Conservation (phyloP, 1,140 invertebrate genomes). For the Mactra quadrangularis region DNA sequence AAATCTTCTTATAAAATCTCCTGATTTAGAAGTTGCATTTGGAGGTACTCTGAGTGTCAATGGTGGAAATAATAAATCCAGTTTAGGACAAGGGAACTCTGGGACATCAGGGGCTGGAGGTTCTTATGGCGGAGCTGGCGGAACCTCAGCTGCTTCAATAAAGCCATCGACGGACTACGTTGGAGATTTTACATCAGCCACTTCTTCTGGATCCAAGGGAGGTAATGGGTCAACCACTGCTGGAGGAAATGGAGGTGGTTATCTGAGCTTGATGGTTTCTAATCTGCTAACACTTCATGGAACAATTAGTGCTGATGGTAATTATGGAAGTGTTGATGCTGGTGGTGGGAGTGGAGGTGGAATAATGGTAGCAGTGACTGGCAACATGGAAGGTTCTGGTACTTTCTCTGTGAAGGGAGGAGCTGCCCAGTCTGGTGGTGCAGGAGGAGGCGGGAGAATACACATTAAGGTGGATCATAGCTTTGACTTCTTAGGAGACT, state of each 20-base stretch:
- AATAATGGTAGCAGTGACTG: slow-evolving; percentile 54
- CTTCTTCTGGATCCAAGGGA: slow-evolving; percentile 69
- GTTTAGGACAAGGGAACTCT: slow-evolving; percentile 48
- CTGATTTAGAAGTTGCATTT: slow-evolving; percentile 67
- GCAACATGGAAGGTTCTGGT: slow-evolving; percentile 68
- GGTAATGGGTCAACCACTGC: slow-evolving; percentile 51
- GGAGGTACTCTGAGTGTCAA: slow-evolving; percentile 63
- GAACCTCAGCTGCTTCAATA: slow-evolving; percentile 35
- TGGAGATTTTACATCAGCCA: slow-evolving; percentile 66
- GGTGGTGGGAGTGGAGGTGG: slow-evolving; percentile 73
- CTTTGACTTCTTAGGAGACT: slow-evolving; percentile 70
- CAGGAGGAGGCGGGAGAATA: slow-evolving; percentile 74
- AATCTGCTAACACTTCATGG: slow-evolving; percentile 67
- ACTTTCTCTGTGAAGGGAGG: slow-evolving; percentile 64
- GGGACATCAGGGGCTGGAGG: slow-evolving; percentile 66
- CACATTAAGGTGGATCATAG: slow-evolving; percentile 55
- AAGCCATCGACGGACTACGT: slow-evolving; percentile 36
- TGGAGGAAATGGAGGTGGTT: slow-evolving; percentile 71
- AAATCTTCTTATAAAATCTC: slow-evolving; percentile 64
- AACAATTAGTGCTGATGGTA: slow-evolving; percentile 67
- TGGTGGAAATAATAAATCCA: slow-evolving; percentile 47
- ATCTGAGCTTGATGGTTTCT: slow-evolving; percentile 54
- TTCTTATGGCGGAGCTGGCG: slow-evolving; percentile 73
- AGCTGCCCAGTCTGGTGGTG: slow-evolving; percentile 56
- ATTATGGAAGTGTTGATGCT: slow-evolving; percentile 41